These are phyloP conservation scores for Steinernema hermaphroditum DNA, from an alignment of 2,888 invertebrate species.

Conservation along the genomic window DNA sequence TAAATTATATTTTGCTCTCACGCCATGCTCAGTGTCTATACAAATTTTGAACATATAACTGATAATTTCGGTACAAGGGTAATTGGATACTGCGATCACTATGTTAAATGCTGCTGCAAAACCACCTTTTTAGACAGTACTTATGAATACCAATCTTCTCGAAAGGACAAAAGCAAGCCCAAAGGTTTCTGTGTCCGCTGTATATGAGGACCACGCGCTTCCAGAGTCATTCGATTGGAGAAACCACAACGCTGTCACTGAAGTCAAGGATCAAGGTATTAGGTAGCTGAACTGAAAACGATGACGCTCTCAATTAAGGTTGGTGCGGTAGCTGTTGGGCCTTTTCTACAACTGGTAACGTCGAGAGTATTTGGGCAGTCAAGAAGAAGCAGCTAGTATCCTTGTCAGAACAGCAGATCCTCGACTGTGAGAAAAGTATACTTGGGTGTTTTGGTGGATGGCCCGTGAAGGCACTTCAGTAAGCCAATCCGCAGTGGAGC, in stretches of 20 bases:
- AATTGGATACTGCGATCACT: too few relatives aligned
- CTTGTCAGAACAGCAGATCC: background rate
- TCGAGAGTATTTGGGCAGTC: conserved; percentile 7
- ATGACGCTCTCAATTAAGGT: background rate
- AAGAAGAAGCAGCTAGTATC: conserved; percentile 1
- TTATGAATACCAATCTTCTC: background rate
- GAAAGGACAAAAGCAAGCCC: background rate
- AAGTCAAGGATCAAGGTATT: conserved; percentile 11
- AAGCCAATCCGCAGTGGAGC: background rate
- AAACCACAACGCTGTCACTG: conserved; percentile 1
- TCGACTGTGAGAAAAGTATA: background rate
- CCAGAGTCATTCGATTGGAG: conserved; percentile 10
- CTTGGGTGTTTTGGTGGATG: conserved; percentile 5
- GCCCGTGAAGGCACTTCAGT: background rate
- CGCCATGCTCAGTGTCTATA: too few relatives aligned
- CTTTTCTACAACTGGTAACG: conserved; percentile 4
- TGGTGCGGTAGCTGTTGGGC: conserved; percentile 11
- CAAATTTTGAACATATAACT: too few relatives aligned
- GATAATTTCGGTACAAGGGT: too few relatives aligned
- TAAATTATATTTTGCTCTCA: too few relatives aligned
- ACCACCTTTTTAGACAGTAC: background rate
- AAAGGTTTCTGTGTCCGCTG: background rate
- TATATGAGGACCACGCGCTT: background rate
- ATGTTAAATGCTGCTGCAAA: too few relatives aligned
- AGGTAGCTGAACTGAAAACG: background rate